Percentiles rank a stretch among this genome's conserved stretches.
phyloP scores from a whole-genome alignment of 2,888 invertebrate genomes.

The Hirtodrosophila confusa region DNA sequence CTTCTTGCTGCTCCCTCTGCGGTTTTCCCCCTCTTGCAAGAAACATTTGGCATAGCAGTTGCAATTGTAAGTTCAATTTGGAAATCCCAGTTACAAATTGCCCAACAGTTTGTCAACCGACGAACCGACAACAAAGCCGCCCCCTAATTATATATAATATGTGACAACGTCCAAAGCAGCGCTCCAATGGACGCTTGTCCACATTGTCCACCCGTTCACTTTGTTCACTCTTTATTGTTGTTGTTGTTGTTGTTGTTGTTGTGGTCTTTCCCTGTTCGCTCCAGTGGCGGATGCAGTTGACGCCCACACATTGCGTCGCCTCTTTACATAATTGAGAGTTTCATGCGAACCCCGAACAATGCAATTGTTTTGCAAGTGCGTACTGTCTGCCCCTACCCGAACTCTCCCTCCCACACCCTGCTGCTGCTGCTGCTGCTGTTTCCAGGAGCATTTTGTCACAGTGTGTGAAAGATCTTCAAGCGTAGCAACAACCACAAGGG shows the following conservation, averaged over 20 bases:
- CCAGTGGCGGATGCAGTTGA: conserved; percentile 67
- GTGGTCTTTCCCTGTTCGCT: conserved; percentile 42
- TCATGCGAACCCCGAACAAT: conserved; percentile 65
- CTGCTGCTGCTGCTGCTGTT: no score
- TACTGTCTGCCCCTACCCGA: conserved; percentile 14
- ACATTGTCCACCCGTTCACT: not conserved
- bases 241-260: conserved; percentile 16
- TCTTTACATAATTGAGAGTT: conserved; percentile 67
- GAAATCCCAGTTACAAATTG: conserved; percentile 50
- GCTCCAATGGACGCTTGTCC: conserved; percentile 49
- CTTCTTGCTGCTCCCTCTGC: not conserved
- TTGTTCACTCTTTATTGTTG: conserved; percentile 13
- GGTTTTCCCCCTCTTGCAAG: not conserved
- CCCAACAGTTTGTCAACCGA: conserved; percentile 63
- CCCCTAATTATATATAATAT: conserved; percentile 71
- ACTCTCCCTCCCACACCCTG: no score
- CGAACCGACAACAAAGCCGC: conserved; percentile 64
- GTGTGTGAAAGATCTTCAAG: conserved; percentile 65
- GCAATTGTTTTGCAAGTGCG: conserved; percentile 71
- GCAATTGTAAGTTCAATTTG: conserved; percentile 39
- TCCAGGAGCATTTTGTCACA: conserved; percentile 37
- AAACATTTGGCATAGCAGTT: not conserved
- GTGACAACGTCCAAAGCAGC: conserved; percentile 67
- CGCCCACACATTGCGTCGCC: conserved; percentile 75
- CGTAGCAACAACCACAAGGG: conserved; percentile 39